phyloP scores from a whole-genome alignment of 1,140 invertebrate genomes.

The Ceratosolen solmsi region DNA sequence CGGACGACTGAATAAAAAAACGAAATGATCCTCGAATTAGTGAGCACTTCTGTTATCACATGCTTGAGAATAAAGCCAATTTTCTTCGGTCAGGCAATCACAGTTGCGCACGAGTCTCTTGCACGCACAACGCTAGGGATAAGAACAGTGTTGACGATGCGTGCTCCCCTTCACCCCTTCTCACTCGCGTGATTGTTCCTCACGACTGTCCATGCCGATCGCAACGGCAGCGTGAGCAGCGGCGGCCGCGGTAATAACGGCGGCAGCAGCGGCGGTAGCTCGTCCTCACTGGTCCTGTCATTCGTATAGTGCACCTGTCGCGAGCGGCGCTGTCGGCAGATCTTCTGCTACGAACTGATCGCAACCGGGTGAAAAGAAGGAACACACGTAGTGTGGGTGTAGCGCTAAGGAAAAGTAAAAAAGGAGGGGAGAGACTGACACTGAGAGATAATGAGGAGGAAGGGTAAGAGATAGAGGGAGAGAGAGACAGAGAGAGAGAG shows the following conservation, averaged over 20 bases:
- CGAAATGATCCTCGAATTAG: background rate
- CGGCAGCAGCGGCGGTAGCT: slow-evolving; percentile 1
- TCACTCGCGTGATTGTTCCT: slow-evolving; percentile 25
- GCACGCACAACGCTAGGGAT: background rate
- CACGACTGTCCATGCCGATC: slow-evolving; percentile 30
- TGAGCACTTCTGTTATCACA: slow-evolving; percentile 22
- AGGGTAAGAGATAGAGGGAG: too few relatives aligned
- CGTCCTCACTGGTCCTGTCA: slow-evolving; percentile 18
- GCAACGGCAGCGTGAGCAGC: background rate
- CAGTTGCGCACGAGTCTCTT: background rate
- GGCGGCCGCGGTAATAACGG: background rate
- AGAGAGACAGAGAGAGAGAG: too few relatives aligned
- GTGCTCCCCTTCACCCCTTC: background rate
- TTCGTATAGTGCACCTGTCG: slow-evolving; percentile 20
- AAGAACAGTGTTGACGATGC: background rate
- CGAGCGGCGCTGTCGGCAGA: background rate
- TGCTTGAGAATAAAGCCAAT: background rate
- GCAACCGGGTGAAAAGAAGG: background rate
- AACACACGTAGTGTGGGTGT: background rate
- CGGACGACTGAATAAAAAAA: background rate
- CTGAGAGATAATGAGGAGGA: too few relatives aligned
- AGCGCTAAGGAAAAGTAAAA: background rate
- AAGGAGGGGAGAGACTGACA: too few relatives aligned
- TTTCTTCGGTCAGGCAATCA: background rate
- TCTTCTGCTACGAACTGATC: background rate